Evolutionary conservation across 1,140 invertebrate species (phyloP), one percentile per base, ranked within the genome.

Genomic region (Atopsyche davidsoni): DNA sequence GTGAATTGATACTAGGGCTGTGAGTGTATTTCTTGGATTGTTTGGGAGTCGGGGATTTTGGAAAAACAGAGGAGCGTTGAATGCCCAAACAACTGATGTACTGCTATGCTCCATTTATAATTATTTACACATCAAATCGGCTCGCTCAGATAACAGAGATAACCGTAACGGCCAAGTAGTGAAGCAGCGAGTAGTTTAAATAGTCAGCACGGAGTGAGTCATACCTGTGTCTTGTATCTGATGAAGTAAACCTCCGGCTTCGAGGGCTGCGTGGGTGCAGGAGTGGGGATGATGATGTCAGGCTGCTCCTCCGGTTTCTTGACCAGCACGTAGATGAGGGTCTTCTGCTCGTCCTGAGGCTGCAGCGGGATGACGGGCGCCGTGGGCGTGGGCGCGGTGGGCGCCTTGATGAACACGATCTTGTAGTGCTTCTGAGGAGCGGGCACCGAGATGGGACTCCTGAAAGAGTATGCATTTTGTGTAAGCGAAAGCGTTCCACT

Each of bases 241-340:
- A 90, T 89, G 73, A 90, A 90, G 77, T 89, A 89, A 22, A 90
- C 86, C 72, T 89, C 86, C 3, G 86, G 86, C 70, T 89, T 89
- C 73, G 82, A 82, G 18, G 86, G 86, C 59, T 88, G 85, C 10
- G 86, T 88, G 1, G 86, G 85, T 21, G 82, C 80, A 13, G 83
- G 82, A 2, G 85, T 86, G 0, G 86, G 86, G 16, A 89, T 81
- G 28, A 80, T 75, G 57, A 88, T 80, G 35, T 87, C 85, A 4
- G 86, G 86, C 53, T 81, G 79, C 53, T 87, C 86, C 60, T 89
- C 85, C 2, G 87, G 87, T 66, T 89, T 89, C 79, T 90, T 90
- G 22, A 90, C 86, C 61, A 91, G 69, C n/a, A 91, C 88, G 67
- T 92, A 90, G 58, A 91, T 87, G 44, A 90, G 75, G 9, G 89